These are phyloP conservation scores for Octomys mimax DNA, from an alignment of 2,797 vertebrate species.

Conservation along the genomic window DNA sequence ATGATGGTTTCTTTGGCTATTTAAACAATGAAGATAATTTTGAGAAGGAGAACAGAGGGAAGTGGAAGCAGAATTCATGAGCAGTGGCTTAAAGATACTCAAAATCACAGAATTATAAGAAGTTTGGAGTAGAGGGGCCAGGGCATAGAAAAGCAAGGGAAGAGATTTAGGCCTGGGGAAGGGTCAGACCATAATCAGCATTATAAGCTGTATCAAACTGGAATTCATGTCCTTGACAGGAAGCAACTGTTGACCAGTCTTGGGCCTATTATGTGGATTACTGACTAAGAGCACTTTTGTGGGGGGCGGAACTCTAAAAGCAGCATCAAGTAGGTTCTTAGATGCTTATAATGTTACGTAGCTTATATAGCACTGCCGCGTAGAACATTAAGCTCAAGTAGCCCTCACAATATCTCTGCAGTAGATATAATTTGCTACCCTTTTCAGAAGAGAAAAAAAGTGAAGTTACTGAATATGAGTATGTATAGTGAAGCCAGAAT, in stretches of 20 bases:
- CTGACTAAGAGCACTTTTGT: background rate
- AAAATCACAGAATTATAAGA: background rate
- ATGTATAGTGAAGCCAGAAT: background rate
- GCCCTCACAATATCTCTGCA: background rate
- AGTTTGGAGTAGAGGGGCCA: background rate
- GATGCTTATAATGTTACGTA: background rate
- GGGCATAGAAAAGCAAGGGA: background rate
- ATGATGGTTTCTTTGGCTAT: background rate
- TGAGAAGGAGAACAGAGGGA: background rate
- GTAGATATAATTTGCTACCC: background rate
- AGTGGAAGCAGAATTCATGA: background rate
- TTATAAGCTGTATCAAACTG: background rate
- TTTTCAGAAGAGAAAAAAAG: background rate
- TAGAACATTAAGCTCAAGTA: background rate
- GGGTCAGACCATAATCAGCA: background rate
- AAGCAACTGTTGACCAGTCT: background rate
- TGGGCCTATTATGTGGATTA: background rate
- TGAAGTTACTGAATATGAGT: background rate
- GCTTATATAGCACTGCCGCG: background rate
- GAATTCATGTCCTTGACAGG: background rate
- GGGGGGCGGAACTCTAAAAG: background rate
- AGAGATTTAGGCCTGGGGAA: background rate
- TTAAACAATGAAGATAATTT: conserved; percentile 6
- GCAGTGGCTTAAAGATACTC: background rate
- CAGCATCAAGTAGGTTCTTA: background rate